These are phyloP conservation scores for Acyrthosiphon pisum DNA, from an alignment of 1,140 invertebrate genomes.

Conservation along the genomic window DNA sequence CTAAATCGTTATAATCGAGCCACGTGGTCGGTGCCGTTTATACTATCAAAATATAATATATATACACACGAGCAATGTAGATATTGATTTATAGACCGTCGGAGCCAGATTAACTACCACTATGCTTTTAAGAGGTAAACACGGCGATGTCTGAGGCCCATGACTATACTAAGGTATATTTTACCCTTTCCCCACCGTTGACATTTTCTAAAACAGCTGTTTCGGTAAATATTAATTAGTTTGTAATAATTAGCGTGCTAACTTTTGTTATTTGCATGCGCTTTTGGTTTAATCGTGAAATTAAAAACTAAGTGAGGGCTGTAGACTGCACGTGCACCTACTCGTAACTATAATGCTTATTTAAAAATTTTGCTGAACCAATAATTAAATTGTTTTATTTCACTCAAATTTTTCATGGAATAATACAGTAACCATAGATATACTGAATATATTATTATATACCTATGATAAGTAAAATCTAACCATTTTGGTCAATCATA, in stretches of 20 bases:
- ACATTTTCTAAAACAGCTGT: not conserved
- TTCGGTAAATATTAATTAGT: not conserved
- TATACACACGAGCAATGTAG: not conserved
- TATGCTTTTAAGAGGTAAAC: not conserved
- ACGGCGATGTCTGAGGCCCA: not conserved
- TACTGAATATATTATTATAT: no score
- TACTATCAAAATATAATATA: not conserved
- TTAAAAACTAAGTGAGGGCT: not conserved
- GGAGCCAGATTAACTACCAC: not conserved
- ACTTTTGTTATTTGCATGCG: not conserved
- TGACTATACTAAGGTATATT: not conserved
- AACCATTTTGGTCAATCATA: no score
- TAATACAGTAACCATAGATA: no score
- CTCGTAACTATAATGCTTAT: no score
- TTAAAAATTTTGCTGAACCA: no score
- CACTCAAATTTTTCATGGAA: no score
- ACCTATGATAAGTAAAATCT: no score
- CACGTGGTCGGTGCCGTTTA: not conserved
- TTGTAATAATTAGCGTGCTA: not conserved
- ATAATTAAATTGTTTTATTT: not conserved
- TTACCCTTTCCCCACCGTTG: not conserved
- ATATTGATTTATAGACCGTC: not conserved
- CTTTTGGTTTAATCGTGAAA: not conserved
- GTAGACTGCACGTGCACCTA: not conserved
- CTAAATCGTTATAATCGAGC: not conserved